Conservation (phyloP, 2,888 invertebrate species). For the Netelia virgata region DNA sequence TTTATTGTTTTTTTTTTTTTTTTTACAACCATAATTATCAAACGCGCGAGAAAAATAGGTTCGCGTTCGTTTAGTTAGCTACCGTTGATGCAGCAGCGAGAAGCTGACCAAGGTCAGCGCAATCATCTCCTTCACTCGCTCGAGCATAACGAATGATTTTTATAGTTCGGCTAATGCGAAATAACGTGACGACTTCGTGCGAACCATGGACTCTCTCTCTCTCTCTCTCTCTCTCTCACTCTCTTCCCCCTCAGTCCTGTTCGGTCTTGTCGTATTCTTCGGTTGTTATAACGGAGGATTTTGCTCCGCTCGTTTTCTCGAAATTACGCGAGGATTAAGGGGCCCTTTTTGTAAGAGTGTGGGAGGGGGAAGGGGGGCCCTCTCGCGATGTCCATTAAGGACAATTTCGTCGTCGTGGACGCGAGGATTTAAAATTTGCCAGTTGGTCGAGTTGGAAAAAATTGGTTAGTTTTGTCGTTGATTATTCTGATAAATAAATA, state of each 20-base stretch:
- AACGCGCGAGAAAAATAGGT: conserved; percentile 55
- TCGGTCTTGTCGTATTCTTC: conserved; percentile 27
- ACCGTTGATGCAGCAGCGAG: conserved; percentile 73
- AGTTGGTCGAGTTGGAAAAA: background rate
- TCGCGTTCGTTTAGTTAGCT: conserved; percentile 63
- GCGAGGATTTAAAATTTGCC: background rate
- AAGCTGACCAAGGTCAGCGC: conserved; percentile 77
- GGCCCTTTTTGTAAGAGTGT: conserved; percentile 29
- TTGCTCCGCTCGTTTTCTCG: conserved; percentile 51
- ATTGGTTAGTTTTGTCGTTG: too few relatives aligned
- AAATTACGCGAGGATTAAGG: conserved; percentile 48
- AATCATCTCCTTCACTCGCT: conserved; percentile 78
- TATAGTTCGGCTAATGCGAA: conserved; percentile 56
- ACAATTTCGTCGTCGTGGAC: conserved; percentile 12
- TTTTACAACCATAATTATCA: too few relatives aligned
- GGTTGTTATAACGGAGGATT: conserved; percentile 51
- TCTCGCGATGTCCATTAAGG: conserved; percentile 37
- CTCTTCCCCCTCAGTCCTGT: background rate
- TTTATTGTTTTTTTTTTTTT: too few relatives aligned
- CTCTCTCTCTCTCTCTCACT: background rate
- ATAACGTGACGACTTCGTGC: conserved; percentile 54
- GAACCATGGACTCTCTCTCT: background rate
- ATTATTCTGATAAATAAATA: background rate
- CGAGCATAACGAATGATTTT: conserved; percentile 75
- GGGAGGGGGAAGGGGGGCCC: background rate